Evolutionary conservation across 2,797 vertebrate genomes (phyloP).

Genomic region (Sibirionetta formosa): DNA sequence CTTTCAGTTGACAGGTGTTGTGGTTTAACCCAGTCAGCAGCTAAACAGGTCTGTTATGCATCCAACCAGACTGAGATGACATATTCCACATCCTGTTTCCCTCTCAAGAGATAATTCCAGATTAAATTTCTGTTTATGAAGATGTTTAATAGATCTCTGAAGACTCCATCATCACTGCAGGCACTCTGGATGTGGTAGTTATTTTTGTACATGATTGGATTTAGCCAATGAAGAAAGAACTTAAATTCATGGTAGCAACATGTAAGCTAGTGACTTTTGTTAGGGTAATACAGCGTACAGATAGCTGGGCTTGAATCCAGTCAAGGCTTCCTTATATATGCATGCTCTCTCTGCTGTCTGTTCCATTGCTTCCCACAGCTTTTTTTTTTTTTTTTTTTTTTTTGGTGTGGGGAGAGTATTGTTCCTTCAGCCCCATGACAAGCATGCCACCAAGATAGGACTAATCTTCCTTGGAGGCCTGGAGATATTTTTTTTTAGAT

Average conservation of each 20-base stretch:
- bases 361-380: not conserved
- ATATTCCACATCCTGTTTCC: not conserved
- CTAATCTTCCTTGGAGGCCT: not conserved
- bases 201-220: not conserved
- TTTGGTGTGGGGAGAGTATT: not conserved
- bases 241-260: not conserved
- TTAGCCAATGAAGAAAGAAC: not conserved
- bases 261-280: not conserved
- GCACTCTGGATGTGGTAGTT: not conserved
- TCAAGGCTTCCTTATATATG: not conserved
- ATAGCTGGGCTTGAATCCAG: not conserved
- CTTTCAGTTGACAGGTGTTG: not conserved
- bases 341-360: not conserved
- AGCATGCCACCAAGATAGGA: not conserved
- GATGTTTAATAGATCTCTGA: not conserved
- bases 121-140: not conserved
- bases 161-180: not conserved
- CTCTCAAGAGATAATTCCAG: not conserved
- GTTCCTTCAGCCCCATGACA: not conserved
- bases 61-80: accelerated
- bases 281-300: not conserved
- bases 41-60: not conserved
- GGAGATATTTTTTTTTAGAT: not conserved
- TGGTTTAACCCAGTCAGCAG: too few species aligned
- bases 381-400: not conserved